phyloP scores from a whole-genome alignment of 2,113 vertebrate species.

The Chloropsis cyanopogon region DNA sequence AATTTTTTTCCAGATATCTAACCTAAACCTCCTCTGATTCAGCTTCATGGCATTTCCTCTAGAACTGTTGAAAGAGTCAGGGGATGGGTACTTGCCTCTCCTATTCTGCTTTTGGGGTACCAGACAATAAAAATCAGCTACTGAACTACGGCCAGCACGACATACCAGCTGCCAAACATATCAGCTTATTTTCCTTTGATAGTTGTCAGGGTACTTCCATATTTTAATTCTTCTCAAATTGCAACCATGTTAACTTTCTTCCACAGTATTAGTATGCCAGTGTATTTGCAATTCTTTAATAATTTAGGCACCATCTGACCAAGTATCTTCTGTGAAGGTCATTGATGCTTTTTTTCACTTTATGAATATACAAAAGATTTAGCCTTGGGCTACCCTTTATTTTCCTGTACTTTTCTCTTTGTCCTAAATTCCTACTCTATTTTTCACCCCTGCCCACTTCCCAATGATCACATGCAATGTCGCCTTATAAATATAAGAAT shows the following conservation, averaged over 20 bases:
- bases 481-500: neutral
- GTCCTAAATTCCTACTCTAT: neutral
- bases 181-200: neutral
- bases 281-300: neutral
- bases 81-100: neutral
- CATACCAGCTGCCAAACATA: neutral
- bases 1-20: neutral
- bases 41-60: neutral
- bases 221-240: neutral
- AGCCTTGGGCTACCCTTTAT: neutral
- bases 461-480: neutral
- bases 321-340: neutral
- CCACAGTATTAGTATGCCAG: neutral
- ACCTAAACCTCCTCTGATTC: neutral
- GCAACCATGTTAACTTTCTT: neutral
- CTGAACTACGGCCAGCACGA: neutral
- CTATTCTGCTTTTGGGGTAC: neutral
- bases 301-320: neutral
- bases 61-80: neutral
- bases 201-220: neutral
- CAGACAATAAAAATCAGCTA: neutral
- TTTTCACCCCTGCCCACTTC: neutral
- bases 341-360: neutral
- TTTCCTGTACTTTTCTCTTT: neutral
- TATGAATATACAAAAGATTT: neutral